phyloP scores from a whole-genome alignment of 1,140 invertebrate genomes.

The Colletes gigas region DNA sequence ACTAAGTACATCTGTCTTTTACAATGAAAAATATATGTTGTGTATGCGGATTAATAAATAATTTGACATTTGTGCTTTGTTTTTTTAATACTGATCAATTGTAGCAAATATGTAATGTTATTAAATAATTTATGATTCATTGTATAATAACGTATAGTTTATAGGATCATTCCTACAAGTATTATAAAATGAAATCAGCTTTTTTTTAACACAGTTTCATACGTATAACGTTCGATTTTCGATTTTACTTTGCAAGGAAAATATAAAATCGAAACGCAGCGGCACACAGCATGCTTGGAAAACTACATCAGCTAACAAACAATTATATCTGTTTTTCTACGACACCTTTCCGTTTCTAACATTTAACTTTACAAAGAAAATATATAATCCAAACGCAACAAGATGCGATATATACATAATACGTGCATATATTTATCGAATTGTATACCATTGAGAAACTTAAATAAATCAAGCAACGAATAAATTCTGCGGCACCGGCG shows the following conservation, averaged over 20 bases:
- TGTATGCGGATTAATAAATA: not conserved
- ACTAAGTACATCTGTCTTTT: no score
- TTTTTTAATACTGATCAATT: not conserved
- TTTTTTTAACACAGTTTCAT: no score
- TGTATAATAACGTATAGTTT: no score
- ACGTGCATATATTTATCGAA: conserved; percentile 34
- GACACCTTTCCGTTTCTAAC: not conserved
- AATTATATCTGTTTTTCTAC: not conserved
- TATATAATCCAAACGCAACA: conserved; percentile 58
- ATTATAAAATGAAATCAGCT: no score
- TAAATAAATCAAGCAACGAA: conserved; percentile 77
- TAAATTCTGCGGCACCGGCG: conserved; percentile 81
- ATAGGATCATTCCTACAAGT: not conserved
- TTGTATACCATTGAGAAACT: not conserved
- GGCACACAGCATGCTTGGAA: no score
- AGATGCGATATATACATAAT: conserved; percentile 50
- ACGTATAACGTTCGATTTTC: no score
- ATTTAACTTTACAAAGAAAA: conserved; percentile 40
- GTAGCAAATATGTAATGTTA: not conserved
- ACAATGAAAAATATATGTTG: not conserved
- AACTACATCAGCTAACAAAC: no score
- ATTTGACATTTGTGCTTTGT: not conserved
- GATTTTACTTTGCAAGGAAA: no score
- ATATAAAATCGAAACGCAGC: no score
- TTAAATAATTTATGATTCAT: not conserved